These are phyloP conservation scores for Habropoda laboriosa DNA, from an alignment of 1,140 invertebrate species.

Conservation along the genomic window DNA sequence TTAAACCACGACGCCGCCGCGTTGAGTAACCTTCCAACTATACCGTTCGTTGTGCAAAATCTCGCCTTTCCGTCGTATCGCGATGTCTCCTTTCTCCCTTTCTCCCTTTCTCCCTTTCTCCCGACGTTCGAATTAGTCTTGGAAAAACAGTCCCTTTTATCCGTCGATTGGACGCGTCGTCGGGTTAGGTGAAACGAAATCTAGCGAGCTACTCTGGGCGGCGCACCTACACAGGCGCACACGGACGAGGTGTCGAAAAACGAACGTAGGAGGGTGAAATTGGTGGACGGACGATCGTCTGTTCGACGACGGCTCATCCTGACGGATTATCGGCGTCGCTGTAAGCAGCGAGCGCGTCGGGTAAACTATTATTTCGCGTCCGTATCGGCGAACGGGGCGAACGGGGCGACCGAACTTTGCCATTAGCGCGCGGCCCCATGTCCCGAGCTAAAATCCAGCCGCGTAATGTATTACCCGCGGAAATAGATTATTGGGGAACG, in stretches of 20 bases:
- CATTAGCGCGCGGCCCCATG: constrained; percentile 50
- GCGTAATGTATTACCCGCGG: constrained; percentile 65
- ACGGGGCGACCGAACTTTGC: constrained; percentile 59
- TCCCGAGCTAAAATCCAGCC: constrained; percentile 45
- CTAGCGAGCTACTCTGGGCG: no score
- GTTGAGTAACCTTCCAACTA: constrained; percentile 73
- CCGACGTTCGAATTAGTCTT: no score
- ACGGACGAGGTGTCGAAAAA: not conserved
- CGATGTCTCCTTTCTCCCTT: not conserved
- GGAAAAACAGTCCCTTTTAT: no score
- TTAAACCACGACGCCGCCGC: constrained; percentile 77
- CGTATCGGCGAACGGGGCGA: constrained; percentile 9
- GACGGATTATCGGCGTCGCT: constrained; percentile 60
- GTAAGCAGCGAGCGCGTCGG: not conserved
- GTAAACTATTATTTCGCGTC: constrained; percentile 59
- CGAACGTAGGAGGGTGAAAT: not conserved
- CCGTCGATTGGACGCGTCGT: no score
- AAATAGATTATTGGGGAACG: constrained; percentile 68
- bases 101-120: no score
- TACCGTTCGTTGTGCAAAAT: constrained; percentile 57
- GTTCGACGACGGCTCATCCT: constrained; percentile 1
- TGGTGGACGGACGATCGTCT: constrained; percentile 15
- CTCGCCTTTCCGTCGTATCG: constrained; percentile 21
- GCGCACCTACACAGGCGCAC: no score
- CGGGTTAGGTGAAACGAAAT: no score